phyloP scores from a whole-genome alignment of 2,888 invertebrate genomes.

The Drosophila prolongata region DNA sequence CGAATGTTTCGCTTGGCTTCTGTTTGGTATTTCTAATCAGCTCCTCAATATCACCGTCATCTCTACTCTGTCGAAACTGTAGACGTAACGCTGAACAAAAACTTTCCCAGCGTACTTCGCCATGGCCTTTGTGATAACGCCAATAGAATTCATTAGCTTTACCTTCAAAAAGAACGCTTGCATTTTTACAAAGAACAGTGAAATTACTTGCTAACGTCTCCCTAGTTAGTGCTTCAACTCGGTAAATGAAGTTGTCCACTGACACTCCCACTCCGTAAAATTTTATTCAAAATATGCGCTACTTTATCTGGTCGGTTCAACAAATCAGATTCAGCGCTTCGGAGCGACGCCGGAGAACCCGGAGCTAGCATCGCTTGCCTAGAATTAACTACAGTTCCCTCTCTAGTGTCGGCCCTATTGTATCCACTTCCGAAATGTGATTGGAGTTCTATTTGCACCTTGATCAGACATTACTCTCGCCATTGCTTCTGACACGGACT shows the following conservation, averaged over 20 bases:
- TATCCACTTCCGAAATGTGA: conserved; percentile 3
- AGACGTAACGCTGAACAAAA: no score
- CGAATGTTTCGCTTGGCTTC: no score
- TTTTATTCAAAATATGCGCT: neutral
- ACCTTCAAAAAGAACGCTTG: neutral
- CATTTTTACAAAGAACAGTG: conserved; percentile 4
- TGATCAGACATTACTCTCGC: conserved; percentile 2
- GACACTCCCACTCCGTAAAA: no score
- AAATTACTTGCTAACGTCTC: neutral
- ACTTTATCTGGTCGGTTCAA: neutral
- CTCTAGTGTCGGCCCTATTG: neutral
- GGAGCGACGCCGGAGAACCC: no score
- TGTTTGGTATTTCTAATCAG: no score
- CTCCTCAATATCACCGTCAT: no score
- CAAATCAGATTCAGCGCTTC: no score
- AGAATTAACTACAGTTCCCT: neutral
- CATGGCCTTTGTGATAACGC: no score
- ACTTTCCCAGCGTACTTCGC: no score
- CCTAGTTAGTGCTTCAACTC: neutral
- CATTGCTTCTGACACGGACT: conserved; percentile 1
- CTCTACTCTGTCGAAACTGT: no score
- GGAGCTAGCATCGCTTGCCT: neutral
- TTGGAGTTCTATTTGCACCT: conserved; percentile 1
- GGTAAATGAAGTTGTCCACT: neutral
- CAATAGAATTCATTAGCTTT: conserved; percentile 6